Base-by-base conservation (phyloP, 2,113 vertebrate genomes). In the Cochlearius cochlearius region DNA sequence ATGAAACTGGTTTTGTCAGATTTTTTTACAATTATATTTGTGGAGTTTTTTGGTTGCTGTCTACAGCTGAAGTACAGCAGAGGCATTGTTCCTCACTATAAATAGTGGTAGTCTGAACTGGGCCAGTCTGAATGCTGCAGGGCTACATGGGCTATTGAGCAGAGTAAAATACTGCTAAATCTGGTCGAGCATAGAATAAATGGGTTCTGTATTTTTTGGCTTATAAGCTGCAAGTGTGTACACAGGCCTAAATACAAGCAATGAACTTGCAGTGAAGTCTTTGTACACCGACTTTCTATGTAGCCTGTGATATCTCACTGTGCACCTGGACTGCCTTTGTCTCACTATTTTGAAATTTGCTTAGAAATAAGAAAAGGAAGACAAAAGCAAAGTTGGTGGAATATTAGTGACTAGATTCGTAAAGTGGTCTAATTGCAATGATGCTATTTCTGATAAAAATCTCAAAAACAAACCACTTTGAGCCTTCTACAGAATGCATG, bases 21-120 rank as follows among this genome's bases (percentile, higher is more conserved):
- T 76, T 74, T 47, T 83, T 90, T 96, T 81, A 67, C 34, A 78
- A 6, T 66, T 58, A 27, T 80, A n/a, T 76, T 49, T 85, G 34
- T n/a, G 36, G 56, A 88, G 59, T 63, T 80, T 74, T 94, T 94
- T 94, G 18, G 10, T 82, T 67, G 71, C 50, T 95, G n/a, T 92
- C 60, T 79, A n/a, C 36, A 86, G 55, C 50, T 30, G 41, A 76
- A 91, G 68, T 38, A 45, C 34, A 72, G 39, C 53, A 88, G 14
- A 62, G 30, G 10, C 41, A 50, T 88, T 77, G 56, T 59, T 96
- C 23, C 69, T 96, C 21, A 45, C 76, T 93, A 29, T 74, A 87
- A 80, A 11, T 59, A 68, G 52, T 36, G 11, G 25, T 43, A 38
- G 39, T 62, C 74, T 84, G 32, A 92, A 43, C 2, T 91, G 90